Evolutionary conservation across 2,888 invertebrate species (phyloP).

Genomic region (Ectobius pallidus): DNA sequence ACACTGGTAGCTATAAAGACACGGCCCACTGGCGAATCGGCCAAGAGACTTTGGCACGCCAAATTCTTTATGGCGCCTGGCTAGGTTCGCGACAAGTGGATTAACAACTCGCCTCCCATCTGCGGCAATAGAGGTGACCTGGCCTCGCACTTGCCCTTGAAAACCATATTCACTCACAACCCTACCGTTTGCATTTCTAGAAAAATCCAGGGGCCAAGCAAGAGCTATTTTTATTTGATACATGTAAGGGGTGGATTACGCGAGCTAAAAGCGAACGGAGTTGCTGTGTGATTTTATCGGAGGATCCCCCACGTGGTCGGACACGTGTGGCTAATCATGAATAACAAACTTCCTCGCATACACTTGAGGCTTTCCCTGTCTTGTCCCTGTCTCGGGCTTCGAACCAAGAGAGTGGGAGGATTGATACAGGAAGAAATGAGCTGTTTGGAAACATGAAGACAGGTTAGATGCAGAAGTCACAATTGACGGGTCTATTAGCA

Average conservation of each 20-base stretch:
- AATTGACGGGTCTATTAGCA: too few species aligned
- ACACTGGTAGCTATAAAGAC: background rate
- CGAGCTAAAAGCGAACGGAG: slow-evolving; percentile 2
- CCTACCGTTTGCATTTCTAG: slow-evolving; percentile 2
- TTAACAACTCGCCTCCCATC: background rate
- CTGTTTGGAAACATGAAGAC: too few species aligned
- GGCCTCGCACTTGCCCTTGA: background rate
- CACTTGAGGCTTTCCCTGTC: too few species aligned
- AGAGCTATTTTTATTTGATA: background rate
- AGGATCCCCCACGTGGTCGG: background rate
- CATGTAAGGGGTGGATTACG: slow-evolving; percentile 1
- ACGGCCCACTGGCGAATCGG: background rate
- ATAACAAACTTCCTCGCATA: too few species aligned
- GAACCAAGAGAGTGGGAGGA: too few species aligned
- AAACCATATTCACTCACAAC: background rate
- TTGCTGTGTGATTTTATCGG: slow-evolving; percentile 9
- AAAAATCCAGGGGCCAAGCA: slow-evolving; percentile 21
- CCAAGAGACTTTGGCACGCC: slow-evolving; percentile 5
- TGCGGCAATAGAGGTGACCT: background rate
- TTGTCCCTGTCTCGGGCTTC: too few species aligned
- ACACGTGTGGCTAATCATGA: too few species aligned
- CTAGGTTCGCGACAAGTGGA: background rate
- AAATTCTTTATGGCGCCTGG: slow-evolving; percentile 14
- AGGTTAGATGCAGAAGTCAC: too few species aligned
- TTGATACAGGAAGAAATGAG: too few species aligned